These are phyloP conservation scores for Microplitis deprimator DNA, from an alignment of 2,888 invertebrate genomes.

Conservation along the genomic window DNA sequence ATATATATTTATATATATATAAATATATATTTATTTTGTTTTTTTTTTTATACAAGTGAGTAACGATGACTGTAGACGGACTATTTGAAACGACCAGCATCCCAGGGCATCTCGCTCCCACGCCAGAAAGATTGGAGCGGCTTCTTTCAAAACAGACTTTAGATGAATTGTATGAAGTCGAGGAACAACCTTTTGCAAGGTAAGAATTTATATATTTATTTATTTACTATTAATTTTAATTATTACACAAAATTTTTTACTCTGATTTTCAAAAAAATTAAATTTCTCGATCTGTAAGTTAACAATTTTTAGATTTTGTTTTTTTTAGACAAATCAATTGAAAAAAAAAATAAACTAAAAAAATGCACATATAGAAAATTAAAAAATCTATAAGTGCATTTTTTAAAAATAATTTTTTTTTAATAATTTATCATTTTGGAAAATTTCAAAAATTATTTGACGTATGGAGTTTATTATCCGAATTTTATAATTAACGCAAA, in stretches of 20 bases:
- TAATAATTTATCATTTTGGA: no score
- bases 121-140: slow-evolving; percentile 69
- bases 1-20: neutral
- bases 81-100: slow-evolving; percentile 70
- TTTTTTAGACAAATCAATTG: no score
- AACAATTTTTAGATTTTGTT: no score
- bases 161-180: slow-evolving; percentile 70
- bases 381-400: no score
- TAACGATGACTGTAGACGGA: slow-evolving; percentile 68
- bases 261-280: neutral
- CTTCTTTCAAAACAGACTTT: slow-evolving; percentile 69
- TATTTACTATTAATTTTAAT: slow-evolving; percentile 22
- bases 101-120: slow-evolving; percentile 71
- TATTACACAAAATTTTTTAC: neutral
- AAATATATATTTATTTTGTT: slow-evolving; percentile 20
- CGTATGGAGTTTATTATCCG: no score
- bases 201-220: slow-evolving; percentile 51
- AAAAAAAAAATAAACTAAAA: no score
- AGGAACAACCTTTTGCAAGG: slow-evolving; percentile 71
- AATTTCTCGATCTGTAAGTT: no score
- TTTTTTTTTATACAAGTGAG: neutral
- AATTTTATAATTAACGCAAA: no score
- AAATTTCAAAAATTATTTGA: no score
- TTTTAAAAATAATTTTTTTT: no score
- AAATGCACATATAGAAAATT: no score